phyloP scores from a whole-genome alignment of 2,797 vertebrate species.

The Amazona ochrocephala region DNA sequence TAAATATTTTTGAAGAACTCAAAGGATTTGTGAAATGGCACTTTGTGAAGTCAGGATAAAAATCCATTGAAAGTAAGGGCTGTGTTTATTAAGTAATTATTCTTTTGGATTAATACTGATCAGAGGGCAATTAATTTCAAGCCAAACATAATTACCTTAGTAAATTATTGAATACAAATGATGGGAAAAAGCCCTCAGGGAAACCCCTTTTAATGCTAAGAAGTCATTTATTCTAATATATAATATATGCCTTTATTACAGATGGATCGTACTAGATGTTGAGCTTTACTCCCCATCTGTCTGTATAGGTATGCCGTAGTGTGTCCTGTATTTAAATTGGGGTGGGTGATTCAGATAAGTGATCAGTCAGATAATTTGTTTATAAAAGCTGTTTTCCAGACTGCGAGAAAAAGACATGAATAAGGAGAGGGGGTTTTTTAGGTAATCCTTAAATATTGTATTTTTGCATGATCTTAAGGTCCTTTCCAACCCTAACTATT shows the following conservation, averaged over 20 bases:
- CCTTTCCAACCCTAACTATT: no score
- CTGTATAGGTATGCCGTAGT: not conserved
- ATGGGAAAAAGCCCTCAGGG: not conserved
- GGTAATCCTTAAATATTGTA: not conserved
- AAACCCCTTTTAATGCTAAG: not conserved
- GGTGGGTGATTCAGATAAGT: slow-evolving; percentile 10
- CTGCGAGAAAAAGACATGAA: not conserved
- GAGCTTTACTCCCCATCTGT: not conserved
- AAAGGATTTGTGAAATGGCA: not conserved
- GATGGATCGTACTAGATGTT: not conserved
- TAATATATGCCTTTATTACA: not conserved
- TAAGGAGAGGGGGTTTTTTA: not conserved
- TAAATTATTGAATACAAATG: not conserved
- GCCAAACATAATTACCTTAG: not conserved
- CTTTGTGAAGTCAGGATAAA: not conserved
- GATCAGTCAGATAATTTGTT: slow-evolving; percentile 24
- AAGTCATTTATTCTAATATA: not conserved
- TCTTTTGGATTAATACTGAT: not conserved
- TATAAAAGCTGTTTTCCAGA: slow-evolving; percentile 37
- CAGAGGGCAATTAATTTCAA: not conserved
- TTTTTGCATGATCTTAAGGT: not conserved
- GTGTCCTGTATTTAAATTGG: not conserved
- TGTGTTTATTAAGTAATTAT: not conserved
- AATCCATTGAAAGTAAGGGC: not conserved
- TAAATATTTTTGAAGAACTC: not conserved